Conservation (phyloP, 1,140 invertebrate genomes). For the Bactericera cockerelli region DNA sequence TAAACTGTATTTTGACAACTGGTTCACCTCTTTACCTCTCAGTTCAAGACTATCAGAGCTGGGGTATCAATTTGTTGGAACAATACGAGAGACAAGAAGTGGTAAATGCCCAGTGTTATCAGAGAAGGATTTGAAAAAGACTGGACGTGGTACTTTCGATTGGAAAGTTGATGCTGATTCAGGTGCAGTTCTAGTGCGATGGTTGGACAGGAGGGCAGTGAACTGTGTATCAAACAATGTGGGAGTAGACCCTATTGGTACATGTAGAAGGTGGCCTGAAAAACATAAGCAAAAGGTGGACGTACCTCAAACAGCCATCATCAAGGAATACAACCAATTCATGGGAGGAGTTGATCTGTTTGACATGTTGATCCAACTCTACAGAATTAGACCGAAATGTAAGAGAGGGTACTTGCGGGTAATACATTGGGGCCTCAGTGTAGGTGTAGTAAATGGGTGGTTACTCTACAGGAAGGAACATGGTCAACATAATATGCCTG, state of each 20-base stretch:
- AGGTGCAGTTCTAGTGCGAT: slow-evolving; percentile 15
- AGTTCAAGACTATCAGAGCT: too few relatives aligned
- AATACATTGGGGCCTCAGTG: too few relatives aligned
- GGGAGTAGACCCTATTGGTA: slow-evolving; percentile 15
- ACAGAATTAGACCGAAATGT: slow-evolving; percentile 10
- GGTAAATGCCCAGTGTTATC: slow-evolving; percentile 12
- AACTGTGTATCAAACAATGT: slow-evolving; percentile 15
- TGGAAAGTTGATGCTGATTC: slow-evolving; percentile 14
- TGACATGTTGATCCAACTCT: slow-evolving; percentile 16
- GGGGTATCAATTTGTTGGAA: too few relatives aligned
- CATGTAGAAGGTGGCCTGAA: slow-evolving; percentile 14
- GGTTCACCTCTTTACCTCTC: too few relatives aligned
- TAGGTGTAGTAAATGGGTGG: too few relatives aligned
- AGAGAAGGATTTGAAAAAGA: slow-evolving; percentile 16
- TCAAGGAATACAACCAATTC: slow-evolving; percentile 17
- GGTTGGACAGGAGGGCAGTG: slow-evolving; percentile 17
- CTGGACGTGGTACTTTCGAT: slow-evolving; percentile 16
- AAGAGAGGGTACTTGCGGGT: neutral
- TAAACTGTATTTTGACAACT: too few relatives aligned
- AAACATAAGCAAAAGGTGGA: slow-evolving; percentile 15
- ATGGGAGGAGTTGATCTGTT: slow-evolving; percentile 18
- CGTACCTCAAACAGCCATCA: slow-evolving; percentile 14
- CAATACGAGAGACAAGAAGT: too few relatives aligned
- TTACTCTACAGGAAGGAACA: too few relatives aligned
- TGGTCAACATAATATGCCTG: too few relatives aligned